phyloP scores from a whole-genome alignment of 2,797 vertebrate species.

The Chelmon rostratus region DNA sequence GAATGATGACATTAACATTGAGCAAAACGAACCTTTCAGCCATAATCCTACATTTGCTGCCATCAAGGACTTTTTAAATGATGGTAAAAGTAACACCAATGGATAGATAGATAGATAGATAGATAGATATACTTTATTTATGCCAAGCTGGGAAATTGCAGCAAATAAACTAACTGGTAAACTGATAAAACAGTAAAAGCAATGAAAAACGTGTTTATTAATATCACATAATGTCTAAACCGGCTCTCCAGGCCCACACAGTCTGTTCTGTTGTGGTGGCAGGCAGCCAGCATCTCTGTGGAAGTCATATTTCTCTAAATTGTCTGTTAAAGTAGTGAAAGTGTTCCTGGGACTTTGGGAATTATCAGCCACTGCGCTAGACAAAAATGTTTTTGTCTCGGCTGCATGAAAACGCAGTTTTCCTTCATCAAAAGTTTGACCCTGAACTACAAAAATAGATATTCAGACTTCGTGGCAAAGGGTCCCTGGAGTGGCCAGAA shows the following conservation, averaged over 20 bases:
- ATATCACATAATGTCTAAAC: not conserved
- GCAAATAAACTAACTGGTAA: not conserved
- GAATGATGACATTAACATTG: too few relatives aligned
- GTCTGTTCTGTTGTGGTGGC: not conserved
- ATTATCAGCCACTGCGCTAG: not conserved
- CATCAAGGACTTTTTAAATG: not conserved
- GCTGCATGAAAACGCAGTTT: conserved; percentile 19
- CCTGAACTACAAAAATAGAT: conserved; percentile 10
- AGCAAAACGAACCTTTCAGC: too few relatives aligned
- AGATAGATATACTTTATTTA: too few relatives aligned
- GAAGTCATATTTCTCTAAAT: not conserved
- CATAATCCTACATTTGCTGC: not conserved
- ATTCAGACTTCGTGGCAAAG: not conserved
- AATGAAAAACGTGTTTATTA: not conserved
- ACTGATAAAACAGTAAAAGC: not conserved
- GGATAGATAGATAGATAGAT: too few relatives aligned
- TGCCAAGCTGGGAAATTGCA: too few relatives aligned
- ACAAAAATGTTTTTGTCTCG: not conserved
- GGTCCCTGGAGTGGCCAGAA: conserved; percentile 26
- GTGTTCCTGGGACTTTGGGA: conserved; percentile 23
- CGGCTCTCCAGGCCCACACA: conserved; percentile 6
- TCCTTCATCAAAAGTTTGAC: conserved; percentile 31
- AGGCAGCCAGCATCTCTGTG: not conserved
- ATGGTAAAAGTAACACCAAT: not conserved
- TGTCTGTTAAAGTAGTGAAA: conserved; percentile 14